Conservation (phyloP, 2,113 vertebrate species). For the Uria aalge region DNA sequence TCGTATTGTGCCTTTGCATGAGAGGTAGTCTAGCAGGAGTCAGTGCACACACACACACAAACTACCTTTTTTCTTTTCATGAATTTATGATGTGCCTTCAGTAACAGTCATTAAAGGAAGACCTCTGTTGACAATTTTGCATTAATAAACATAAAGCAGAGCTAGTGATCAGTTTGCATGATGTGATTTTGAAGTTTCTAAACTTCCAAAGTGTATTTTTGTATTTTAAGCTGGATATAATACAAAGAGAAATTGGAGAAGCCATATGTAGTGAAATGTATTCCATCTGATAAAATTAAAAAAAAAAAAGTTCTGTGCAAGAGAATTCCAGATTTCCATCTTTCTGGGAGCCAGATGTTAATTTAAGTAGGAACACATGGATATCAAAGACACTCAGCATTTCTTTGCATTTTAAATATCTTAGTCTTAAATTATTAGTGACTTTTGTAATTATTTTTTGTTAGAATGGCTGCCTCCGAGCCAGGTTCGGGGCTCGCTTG, state of each 20-base stretch:
- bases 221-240: neutral
- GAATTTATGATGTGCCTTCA: neutral
- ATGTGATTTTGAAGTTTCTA: neutral
- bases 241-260: neutral
- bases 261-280: neutral
- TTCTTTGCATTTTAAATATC: neutral
- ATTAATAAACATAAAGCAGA: neutral
- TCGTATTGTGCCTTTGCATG: neutral
- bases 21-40: neutral
- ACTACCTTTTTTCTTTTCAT: neutral
- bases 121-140: neutral
- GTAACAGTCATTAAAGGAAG: neutral
- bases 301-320: neutral
- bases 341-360: neutral
- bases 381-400: neutral
- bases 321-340: neutral
- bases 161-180: neutral
- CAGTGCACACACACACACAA: fast-evolving
- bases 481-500: neutral
- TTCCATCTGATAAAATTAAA: neutral
- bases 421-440: neutral
- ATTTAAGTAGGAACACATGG: neutral
- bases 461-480: too few relatives aligned
- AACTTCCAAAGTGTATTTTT: neutral
- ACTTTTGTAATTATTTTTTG: neutral